A percentile compares a stretch with the other conserved stretches of the same genome.
Conservation (phyloP, 2,888 invertebrate species). For the Caenorhabditis macrosperma region DNA sequence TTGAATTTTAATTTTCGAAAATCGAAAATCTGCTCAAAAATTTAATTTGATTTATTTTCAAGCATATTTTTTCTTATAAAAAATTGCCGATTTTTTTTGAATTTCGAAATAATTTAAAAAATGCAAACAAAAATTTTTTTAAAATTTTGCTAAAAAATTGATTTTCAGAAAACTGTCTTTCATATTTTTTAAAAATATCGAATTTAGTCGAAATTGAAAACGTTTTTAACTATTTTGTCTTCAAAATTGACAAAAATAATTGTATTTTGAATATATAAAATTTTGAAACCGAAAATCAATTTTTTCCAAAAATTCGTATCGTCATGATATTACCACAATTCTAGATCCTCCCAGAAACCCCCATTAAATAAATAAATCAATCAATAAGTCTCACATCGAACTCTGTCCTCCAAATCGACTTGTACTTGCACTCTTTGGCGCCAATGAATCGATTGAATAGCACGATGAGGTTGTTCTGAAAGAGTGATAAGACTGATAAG, state of each 20-base stretch:
- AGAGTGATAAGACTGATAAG: background rate
- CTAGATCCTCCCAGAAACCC: background rate
- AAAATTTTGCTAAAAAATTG: no score
- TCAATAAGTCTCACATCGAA: constrained; percentile 42
- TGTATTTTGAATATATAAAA: background rate
- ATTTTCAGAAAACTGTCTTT: background rate
- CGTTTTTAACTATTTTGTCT: no score
- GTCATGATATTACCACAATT: no score
- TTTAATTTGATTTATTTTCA: no score
- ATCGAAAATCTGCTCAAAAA: no score
- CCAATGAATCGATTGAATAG: constrained; percentile 55
- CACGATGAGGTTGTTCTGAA: constrained; percentile 37
- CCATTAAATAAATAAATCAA: background rate
- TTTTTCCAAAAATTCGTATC: background rate
- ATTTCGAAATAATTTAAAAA: background rate
- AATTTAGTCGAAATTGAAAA: background rate
- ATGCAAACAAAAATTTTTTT: background rate
- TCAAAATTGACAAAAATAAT: no score
- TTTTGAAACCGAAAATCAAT: background rate
- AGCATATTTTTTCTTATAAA: no score
- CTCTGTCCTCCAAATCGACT: constrained; percentile 55
- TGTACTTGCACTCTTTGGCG: constrained; percentile 53
- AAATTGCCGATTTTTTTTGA: no score
- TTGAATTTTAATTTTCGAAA: no score
- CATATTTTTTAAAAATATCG: background rate